Base-by-base conservation (phyloP, 2,113 vertebrate genomes). In the Chaetura pelagica region DNA sequence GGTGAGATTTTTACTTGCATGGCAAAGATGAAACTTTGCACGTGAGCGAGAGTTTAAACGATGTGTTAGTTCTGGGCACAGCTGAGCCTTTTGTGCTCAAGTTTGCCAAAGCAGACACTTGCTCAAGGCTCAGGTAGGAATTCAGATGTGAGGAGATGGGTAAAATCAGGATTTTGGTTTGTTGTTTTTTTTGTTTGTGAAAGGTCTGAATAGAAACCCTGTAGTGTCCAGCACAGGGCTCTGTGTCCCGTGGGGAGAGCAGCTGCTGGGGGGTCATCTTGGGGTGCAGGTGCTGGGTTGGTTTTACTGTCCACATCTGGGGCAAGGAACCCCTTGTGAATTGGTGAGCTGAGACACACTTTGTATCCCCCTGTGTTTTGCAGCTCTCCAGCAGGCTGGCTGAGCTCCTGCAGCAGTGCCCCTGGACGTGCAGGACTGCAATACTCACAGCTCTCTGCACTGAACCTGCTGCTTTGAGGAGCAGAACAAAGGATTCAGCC, bases 221-320 rank as follows among this genome's bases (percentile, higher is more conserved):
- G 10, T 12, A 14, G 1, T 4, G 8, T 23, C 10, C 15, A 2
- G 4, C 38, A 2, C 19, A 5, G 55, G 55, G 55, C 4, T 2
- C 18, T 57, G 35, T 6, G 68, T 29, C 46, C 80, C 4, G 0
- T 0, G 12, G 69, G 75, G 9, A 5, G 21, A 27, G 38, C 5
- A 6, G 54, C 59, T 24, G 35, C 55, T 6, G 2, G 4, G 34
- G n/a, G 4, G 7, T 21, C 0, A 46, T 7, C 40, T 1, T 1
- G 5, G 77, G 78, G 0, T 9, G 27, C 23, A 9, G 2, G 1
- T 1, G 15, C 44, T 16, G 9, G 1, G 8, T 3, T 42, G 64
- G 85, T 81, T 22, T 17, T 14, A 5, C 11, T 16, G 35, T 23
- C 49, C 35, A 2, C 19, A 0, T 8, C 14, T 4, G 3, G 12